Evolutionary conservation across 2,888 invertebrate genomes (phyloP).

Genomic region (Ophioninae sp.): DNA sequence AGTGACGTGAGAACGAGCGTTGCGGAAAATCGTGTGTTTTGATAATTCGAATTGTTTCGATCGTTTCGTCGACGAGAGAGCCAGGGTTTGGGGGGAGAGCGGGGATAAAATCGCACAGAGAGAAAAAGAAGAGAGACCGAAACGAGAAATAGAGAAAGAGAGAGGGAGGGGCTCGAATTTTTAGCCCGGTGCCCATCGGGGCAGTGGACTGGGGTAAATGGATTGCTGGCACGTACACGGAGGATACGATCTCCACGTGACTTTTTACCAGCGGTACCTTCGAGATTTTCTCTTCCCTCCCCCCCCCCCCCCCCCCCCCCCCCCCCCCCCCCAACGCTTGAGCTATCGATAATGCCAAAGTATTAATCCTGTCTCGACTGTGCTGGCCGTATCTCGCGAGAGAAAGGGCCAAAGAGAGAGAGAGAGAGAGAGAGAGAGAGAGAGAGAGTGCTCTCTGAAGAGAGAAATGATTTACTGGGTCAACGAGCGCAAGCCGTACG

Average conservation of each 20-base stretch:
- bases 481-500: conserved; percentile 61
- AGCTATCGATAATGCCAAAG: conserved; percentile 63
- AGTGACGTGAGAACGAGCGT: too few relatives aligned
- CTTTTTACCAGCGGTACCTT: conserved; percentile 55
- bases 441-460: conserved; percentile 27
- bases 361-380: conserved; percentile 59
- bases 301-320: conserved; percentile 17
- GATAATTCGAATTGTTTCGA: conserved; percentile 53
- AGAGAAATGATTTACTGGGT: conserved; percentile 61
- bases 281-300: conserved; percentile 38
- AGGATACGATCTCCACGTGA: conserved; percentile 62
- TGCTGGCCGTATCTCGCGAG: conserved; percentile 30
- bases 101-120: conserved; percentile 1
- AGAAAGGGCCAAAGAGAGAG: background rate
- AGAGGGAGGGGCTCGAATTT: conserved; percentile 33
- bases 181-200: conserved; percentile 44
- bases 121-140: conserved; percentile 11
- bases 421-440: conserved; percentile 19
- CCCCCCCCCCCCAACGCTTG: conserved; percentile 40
- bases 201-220: conserved; percentile 45
- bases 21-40: conserved; percentile 20
- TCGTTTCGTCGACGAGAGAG: background rate
- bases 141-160: conserved; percentile 14
- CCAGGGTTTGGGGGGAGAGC: background rate
- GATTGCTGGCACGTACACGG: conserved; percentile 61